Percentiles rank a stretch among this genome's conserved stretches.
Evolutionary conservation across 2,797 vertebrate genomes (phyloP).

Genomic region (Acanthis flammea): DNA sequence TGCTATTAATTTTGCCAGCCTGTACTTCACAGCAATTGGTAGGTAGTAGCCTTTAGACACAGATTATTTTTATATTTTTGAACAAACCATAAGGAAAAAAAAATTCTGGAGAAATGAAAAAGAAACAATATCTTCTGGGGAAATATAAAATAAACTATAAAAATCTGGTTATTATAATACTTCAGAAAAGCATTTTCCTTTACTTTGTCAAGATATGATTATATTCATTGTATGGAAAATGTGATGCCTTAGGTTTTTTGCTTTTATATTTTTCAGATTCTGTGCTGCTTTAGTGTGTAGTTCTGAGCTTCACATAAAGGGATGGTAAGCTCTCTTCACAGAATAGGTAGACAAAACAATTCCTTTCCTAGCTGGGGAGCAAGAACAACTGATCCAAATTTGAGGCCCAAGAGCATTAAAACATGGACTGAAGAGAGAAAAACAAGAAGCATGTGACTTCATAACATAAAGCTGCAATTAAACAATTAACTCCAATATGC

Average conservation of each 20-base stretch:
- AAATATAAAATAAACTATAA: not conserved
- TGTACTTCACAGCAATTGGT: not conserved
- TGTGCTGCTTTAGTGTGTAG: not conserved
- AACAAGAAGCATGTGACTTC: not conserved
- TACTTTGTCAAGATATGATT: not conserved
- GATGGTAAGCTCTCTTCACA: not conserved
- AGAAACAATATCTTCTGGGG: not conserved
- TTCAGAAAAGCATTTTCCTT: not conserved
- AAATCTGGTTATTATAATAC: not conserved
- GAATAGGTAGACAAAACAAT: not conserved
- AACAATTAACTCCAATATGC: not conserved
- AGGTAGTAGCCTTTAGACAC: not conserved
- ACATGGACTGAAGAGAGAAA: not conserved
- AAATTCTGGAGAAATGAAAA: not conserved
- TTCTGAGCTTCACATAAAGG: not conserved
- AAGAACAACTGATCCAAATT: not conserved
- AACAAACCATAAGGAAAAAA: not conserved
- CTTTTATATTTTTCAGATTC: not conserved
- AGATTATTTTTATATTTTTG: not conserved
- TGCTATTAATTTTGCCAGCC: not conserved
- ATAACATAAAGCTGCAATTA: not conserved
- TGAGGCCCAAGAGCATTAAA: not conserved
- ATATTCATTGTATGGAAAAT: not conserved
- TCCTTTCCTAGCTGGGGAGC: not conserved
- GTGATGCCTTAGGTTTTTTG: not conserved